Percentiles rank a stretch among this genome's conserved stretches.
phyloP scores from a whole-genome alignment of 2,113 vertebrate genomes.

The Gallinago undulata region DNA sequence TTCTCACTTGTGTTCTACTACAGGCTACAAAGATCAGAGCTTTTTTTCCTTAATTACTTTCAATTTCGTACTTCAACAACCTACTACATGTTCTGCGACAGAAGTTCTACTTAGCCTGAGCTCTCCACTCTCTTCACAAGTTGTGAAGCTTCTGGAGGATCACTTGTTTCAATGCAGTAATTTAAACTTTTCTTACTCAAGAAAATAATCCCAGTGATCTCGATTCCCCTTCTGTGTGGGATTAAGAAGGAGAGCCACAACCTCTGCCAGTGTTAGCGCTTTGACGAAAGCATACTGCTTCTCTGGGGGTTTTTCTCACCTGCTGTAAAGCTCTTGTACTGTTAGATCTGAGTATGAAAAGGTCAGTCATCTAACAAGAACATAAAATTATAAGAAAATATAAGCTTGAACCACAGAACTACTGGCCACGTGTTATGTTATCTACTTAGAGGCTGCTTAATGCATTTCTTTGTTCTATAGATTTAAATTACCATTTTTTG shows the following conservation, averaged over 20 bases:
- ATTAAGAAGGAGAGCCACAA: neutral
- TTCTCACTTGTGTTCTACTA: constrained; percentile 46
- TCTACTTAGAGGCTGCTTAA: neutral
- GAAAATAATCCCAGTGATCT: neutral
- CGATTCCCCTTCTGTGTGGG: neutral
- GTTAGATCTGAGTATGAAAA: neutral
- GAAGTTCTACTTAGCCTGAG: neutral
- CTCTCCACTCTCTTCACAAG: neutral
- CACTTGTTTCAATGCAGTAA: neutral
- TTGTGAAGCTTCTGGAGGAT: neutral
- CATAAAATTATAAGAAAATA: neutral
- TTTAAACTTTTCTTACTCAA: neutral
- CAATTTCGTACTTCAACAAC: neutral
- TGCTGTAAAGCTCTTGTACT: neutral
- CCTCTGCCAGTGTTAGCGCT: neutral
- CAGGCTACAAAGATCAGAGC: constrained; percentile 47
- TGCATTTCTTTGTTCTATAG: neutral
- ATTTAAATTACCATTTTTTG: neutral
- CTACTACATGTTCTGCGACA: neutral
- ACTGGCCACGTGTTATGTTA: neutral
- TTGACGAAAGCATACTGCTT: neutral
- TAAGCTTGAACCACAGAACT: neutral
- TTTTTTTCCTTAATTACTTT: neutral
- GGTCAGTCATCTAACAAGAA: neutral
- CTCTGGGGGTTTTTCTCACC: neutral